Percentiles rank a stretch among this genome's conserved stretches.
Evolutionary conservation across 2,888 invertebrate species (phyloP).

Genomic region (Melanostoma scalare): DNA sequence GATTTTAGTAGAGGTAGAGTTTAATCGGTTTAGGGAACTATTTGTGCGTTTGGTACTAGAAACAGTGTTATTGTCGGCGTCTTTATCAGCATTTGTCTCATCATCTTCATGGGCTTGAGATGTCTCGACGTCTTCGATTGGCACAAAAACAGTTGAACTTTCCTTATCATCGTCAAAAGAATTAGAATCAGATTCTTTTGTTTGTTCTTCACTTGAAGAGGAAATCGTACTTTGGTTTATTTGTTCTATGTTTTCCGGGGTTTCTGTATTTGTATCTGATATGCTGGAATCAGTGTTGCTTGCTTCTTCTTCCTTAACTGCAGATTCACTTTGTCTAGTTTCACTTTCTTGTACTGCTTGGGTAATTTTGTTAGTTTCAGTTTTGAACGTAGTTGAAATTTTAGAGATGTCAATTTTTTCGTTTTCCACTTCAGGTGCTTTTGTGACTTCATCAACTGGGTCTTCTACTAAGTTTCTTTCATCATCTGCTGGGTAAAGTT

Average conservation of each 20-base stretch:
- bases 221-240: too few relatives aligned
- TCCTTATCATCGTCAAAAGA: too few relatives aligned
- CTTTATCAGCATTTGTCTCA: too few relatives aligned
- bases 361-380: not conserved
- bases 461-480: not conserved
- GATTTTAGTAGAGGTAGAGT: not conserved
- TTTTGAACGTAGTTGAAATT: not conserved
- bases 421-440: not conserved
- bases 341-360: not conserved
- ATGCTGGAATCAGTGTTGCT: too few relatives aligned
- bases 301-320: not conserved
- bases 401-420: not conserved
- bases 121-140: too few relatives aligned
- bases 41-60: slow-evolving; percentile 73
- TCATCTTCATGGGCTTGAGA: too few relatives aligned
- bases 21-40: slow-evolving; percentile 65
- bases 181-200: too few relatives aligned
- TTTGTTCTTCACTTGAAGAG: too few relatives aligned
- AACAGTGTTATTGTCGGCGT: slow-evolving; percentile 5
- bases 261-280: too few relatives aligned
- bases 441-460: not conserved
- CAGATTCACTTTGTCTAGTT: not conserved
- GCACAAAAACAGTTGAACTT: too few relatives aligned
- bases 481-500: not conserved
- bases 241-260: too few relatives aligned